Evolutionary conservation across 2,113 vertebrate genomes (phyloP).

Genomic region (Kryptolebias marmoratus): DNA sequence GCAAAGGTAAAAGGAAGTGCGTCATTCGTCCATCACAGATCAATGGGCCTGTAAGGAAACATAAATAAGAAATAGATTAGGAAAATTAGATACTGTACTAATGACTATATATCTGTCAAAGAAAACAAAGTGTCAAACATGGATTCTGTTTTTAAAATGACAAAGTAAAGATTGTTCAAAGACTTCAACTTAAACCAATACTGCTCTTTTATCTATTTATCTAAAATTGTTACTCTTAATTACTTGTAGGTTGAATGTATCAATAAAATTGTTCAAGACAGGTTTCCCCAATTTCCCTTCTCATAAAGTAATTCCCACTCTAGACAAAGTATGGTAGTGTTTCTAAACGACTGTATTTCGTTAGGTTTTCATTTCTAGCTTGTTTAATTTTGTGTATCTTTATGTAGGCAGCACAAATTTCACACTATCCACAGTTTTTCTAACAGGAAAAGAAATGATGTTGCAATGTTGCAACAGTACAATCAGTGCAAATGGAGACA

Average conservation of each 20-base stretch:
- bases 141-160: too few species aligned
- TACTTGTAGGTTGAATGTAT: neutral
- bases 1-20: conserved; percentile 83
- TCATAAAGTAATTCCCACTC: too few species aligned
- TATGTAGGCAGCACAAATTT: neutral
- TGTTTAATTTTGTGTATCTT: neutral
- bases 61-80: conserved; percentile 12
- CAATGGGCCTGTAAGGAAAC: conserved; percentile 66
- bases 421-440: neutral
- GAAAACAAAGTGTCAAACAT: neutral
- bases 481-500: neutral
- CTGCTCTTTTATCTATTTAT: neutral
- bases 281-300: neutral
- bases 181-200: too few species aligned
- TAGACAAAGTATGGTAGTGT: neutral
- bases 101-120: neutral
- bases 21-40: conserved; percentile 76
- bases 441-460: neutral
- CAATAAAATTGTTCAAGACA: too few species aligned
- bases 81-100: neutral
- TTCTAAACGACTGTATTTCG: neutral
- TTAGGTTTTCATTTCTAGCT: neutral
- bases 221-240: neutral
- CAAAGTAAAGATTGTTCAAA: neutral
- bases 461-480: neutral